Evolutionary conservation across 2,888 invertebrate species (phyloP).

Genomic region (Andrena bicolor): DNA sequence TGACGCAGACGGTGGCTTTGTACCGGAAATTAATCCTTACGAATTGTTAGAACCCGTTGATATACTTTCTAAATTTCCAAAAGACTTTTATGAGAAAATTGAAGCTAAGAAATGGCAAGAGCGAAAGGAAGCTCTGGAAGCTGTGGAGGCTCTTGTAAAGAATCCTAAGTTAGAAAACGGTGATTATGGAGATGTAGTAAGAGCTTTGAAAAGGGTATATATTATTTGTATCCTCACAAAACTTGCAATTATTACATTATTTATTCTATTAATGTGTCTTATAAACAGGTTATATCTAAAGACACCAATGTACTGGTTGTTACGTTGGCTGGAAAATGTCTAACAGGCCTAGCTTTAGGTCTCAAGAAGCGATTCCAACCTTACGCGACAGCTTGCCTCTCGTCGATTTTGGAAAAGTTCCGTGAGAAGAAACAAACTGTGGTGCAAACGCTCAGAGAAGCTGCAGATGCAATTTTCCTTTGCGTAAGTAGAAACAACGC

Average conservation of each 20-base stretch:
- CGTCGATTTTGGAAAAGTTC: constrained; percentile 96
- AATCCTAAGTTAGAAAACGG: constrained; percentile 95
- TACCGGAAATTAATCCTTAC: constrained; percentile 92
- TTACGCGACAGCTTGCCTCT: constrained; percentile 92
- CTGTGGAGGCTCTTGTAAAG: constrained; percentile 91
- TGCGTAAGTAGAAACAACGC: constrained; percentile 87
- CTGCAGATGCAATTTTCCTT: constrained; percentile 94
- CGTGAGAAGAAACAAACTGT: constrained; percentile 98
- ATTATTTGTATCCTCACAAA: neutral
- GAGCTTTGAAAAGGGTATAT: constrained; percentile 94
- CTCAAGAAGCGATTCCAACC: constrained; percentile 94
- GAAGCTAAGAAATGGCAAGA: constrained; percentile 99
- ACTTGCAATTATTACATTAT: neutral
- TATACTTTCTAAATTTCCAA: constrained; percentile 95
- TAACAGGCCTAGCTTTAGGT: constrained; percentile 93
- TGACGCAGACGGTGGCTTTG: constrained; percentile 87
- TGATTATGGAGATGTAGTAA: constrained; percentile 96
- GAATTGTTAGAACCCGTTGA: constrained; percentile 97
- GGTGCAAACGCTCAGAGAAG: constrained; percentile 94
- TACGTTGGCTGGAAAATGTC: constrained; percentile 93
- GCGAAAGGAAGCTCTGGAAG: constrained; percentile 95
- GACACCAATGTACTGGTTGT: constrained; percentile 98
- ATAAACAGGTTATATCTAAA: constrained; percentile 92
- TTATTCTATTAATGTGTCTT: constrained; percentile 38
- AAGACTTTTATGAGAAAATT: constrained; percentile 97